phyloP scores from a whole-genome alignment of 2,888 invertebrate genomes.

The Nomada lathburiana region DNA sequence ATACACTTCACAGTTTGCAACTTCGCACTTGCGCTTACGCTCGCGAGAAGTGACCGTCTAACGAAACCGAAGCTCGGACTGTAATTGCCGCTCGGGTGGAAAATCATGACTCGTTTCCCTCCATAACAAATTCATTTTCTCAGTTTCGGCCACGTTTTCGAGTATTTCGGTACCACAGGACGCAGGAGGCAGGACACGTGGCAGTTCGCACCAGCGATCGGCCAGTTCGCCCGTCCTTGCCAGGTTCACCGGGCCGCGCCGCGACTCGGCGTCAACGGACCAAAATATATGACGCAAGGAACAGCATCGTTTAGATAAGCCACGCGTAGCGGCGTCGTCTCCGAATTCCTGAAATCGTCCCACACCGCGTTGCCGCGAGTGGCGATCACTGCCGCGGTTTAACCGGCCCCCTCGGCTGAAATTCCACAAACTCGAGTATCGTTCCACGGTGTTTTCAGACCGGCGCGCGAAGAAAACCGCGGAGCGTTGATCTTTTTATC shows the following conservation, averaged over 20 bases:
- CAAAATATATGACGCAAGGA: slow-evolving; percentile 81
- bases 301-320: slow-evolving; percentile 38
- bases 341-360: slow-evolving; percentile 62
- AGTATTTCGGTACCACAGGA: too few relatives aligned
- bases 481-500: slow-evolving; percentile 44
- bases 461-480: slow-evolving; percentile 20
- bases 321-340: slow-evolving; percentile 28
- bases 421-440: slow-evolving; percentile 39
- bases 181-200: slow-evolving; percentile 52
- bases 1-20: too few relatives aligned
- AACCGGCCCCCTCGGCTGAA: slow-evolving; percentile 2
- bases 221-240: slow-evolving; percentile 76
- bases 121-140: too few relatives aligned
- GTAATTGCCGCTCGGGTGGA: too few relatives aligned
- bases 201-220: slow-evolving; percentile 38
- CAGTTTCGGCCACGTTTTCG: too few relatives aligned
- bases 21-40: too few relatives aligned
- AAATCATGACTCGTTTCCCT: too few relatives aligned
- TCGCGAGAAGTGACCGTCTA: too few relatives aligned
- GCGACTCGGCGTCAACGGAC: slow-evolving; percentile 77
- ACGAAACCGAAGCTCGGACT: too few relatives aligned
- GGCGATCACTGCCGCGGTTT: neutral
- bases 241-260: slow-evolving; percentile 79
- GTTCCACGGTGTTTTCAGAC: slow-evolving; percentile 25
- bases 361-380: slow-evolving; percentile 10